phyloP scores from a whole-genome alignment of 2,888 invertebrate species.

The Sepioteuthis lessoniana region DNA sequence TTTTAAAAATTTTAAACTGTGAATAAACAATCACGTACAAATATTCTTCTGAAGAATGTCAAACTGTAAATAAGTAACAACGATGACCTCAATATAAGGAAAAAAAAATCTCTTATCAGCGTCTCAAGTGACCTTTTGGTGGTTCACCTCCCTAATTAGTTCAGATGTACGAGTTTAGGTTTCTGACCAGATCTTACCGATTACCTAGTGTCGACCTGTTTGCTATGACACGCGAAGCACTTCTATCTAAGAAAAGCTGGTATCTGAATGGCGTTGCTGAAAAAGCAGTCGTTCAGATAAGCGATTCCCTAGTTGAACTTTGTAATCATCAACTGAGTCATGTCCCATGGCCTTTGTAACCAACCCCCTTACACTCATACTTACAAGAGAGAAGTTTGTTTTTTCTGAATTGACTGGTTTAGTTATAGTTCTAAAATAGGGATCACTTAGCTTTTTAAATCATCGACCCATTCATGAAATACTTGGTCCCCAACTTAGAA shows the following conservation, averaged over 20 bases:
- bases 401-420: too few species aligned
- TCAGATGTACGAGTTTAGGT: background rate
- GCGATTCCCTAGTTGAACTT: background rate
- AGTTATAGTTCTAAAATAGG: too few species aligned
- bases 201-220: background rate
- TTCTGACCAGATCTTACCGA: background rate
- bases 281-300: background rate
- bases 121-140: slow-evolving; percentile 5
- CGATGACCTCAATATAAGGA: background rate
- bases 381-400: too few species aligned
- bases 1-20: too few species aligned
- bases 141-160: background rate
- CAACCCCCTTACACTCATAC: background rate
- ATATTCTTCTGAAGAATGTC: background rate
- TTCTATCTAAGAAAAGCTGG: background rate
- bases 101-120: background rate
- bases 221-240: background rate
- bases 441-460: too few species aligned
- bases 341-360: background rate
- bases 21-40: background rate
- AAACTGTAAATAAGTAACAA: slow-evolving; percentile 33
- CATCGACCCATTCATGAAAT: too few species aligned
- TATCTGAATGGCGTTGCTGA: background rate
- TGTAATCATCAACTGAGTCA: background rate
- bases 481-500: too few species aligned